These are phyloP conservation scores for Grammomys dolichurus DNA, from an alignment of 2,113 vertebrate species.

Conservation along the genomic window DNA sequence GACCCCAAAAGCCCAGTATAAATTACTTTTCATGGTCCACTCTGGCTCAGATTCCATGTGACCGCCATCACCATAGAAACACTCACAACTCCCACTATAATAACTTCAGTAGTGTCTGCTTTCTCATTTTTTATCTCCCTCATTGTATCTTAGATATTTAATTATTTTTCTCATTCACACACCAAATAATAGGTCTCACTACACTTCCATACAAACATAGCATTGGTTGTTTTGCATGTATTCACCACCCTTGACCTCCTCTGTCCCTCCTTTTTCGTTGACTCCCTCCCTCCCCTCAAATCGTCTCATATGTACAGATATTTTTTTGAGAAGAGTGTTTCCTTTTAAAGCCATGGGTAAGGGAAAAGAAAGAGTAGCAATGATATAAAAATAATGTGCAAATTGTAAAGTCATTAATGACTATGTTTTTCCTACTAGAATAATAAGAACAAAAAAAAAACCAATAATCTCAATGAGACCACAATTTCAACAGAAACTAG, in stretches of 20 bases:
- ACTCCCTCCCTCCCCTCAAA: neutral
- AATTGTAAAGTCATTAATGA: neutral
- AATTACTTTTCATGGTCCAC: neutral
- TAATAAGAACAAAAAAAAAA: neutral
- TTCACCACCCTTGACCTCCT: neutral
- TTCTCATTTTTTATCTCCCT: neutral
- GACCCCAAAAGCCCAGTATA: rapidly evolving
- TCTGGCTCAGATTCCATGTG: neutral
- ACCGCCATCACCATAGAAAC: neutral
- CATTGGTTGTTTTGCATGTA: neutral
- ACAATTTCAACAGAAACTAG: neutral
- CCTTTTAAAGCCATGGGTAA: neutral
- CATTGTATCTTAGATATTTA: neutral
- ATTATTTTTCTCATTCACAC: neutral
- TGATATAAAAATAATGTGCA: neutral
- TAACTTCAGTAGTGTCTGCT: neutral
- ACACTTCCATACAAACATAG: neutral
- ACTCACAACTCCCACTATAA: neutral
- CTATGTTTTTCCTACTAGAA: neutral
- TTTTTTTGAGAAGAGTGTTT: neutral
- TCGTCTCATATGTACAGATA: neutral
- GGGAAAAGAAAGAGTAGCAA: neutral
- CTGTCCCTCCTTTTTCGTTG: too few relatives aligned
- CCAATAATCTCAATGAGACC: neutral
- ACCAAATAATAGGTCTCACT: neutral